Conservation (phyloP, 2,888 invertebrate species). For the Drosophila yooni region DNA sequence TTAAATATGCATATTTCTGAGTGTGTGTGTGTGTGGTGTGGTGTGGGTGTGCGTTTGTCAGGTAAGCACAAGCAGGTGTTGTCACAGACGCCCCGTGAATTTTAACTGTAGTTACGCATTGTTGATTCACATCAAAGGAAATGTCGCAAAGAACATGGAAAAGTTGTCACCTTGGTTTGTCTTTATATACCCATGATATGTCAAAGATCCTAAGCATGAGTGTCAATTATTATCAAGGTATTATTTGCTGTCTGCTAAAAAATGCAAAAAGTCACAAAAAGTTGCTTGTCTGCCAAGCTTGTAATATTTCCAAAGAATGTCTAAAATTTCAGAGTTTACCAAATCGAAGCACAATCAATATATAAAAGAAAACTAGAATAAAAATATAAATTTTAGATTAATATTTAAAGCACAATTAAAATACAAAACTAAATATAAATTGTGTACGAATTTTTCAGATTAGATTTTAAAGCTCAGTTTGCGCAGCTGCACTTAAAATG, state of each 20-base stretch:
- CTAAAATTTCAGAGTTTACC: not conserved
- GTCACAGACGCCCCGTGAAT: conserved; percentile 40
- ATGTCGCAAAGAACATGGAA: conserved; percentile 19
- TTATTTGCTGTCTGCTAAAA: not conserved
- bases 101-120: conserved; percentile 54
- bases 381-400: not conserved
- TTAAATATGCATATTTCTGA: not conserved
- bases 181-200: not conserved
- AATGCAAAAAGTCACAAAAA: not conserved
- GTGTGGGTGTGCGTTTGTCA: conserved; percentile 11
- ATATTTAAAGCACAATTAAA: not conserved
- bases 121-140: conserved; percentile 52
- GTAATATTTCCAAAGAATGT: not conserved
- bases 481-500: not conserved
- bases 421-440: not conserved
- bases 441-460: not conserved
- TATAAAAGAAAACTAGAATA: not conserved
- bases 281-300: not conserved
- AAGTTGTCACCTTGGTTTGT: conserved; percentile 12
- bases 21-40: not conserved
- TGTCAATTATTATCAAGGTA: conserved; percentile 10
- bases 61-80: conserved; percentile 40
- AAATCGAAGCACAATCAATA: not conserved
- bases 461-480: not conserved
- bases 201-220: not conserved